Base-by-base conservation (phyloP, 30 jellyfish, hydroid and myxozoan species). In the Aurelia aurita complex sp. Pacific region DNA sequence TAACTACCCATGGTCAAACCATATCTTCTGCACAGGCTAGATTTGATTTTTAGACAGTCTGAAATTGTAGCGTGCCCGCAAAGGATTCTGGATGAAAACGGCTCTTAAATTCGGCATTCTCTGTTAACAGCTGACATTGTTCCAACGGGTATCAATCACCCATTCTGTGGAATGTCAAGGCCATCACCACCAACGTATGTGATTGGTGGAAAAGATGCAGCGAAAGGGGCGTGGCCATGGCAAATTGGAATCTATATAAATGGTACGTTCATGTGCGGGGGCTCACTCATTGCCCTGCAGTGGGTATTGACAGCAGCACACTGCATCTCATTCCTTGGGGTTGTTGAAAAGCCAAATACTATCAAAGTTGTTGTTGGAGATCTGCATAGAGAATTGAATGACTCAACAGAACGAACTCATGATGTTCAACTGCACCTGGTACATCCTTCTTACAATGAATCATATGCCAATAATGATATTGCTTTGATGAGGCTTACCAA, bases 181-280 rank as follows among this genome's bases (percentile, higher is more conserved):
- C 29, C 29, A 23, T 86, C 76, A 18, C 14, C 64, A n/a, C 89
- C 75, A 64, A 12, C 61, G 0, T 74, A 89, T 8, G 86, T 85
- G 10, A 85, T 76, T 50, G 77, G 84, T 73, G 95, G 95, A 33
- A 52, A 40, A n/a, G 79, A 85, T 76, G 95, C 95, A n/a, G 73
- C 59, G 5, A 78, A 69, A 64, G 90, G 96, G 11, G 90, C 90
- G 2, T 87, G 96, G 96, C 96, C 96, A 67, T 86, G 96, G 96
- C 87, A 73, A 75, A 62, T 86, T 38, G 82, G 75, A 4, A 76
- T 86, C 86, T 46, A 65, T 35, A 12, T 16, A 18, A 1, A 67
- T 35, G 89, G 96, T 6, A 1, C 3, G 4, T 70, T 50, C 42
- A 46, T 40, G 8, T 86, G 96, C 61, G 96, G 96, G 2, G 96